A percentile compares a stretch with the other conserved stretches of the same genome.
phyloP scores from a whole-genome alignment of 2,888 invertebrate genomes.

The Ormia ochracea region DNA sequence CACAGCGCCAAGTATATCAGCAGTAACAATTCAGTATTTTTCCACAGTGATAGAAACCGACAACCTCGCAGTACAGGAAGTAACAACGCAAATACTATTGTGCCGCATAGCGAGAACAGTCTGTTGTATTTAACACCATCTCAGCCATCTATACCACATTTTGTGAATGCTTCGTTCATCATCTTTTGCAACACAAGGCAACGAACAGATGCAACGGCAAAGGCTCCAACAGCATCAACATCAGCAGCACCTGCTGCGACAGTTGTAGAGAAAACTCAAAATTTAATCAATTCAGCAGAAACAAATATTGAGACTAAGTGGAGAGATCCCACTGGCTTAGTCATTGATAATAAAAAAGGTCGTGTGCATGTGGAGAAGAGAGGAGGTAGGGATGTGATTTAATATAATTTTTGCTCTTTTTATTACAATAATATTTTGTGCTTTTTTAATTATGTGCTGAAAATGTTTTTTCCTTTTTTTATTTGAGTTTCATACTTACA shows the following conservation, averaged over 20 bases:
- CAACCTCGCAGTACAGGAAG: conserved; percentile 38
- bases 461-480: too few species aligned
- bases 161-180: conserved; percentile 77
- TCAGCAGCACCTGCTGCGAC: conserved; percentile 66
- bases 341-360: conserved; percentile 75
- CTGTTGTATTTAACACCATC: conserved; percentile 69
- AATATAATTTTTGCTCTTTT: background rate
- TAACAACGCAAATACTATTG: conserved; percentile 24
- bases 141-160: conserved; percentile 67
- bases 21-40: conserved; percentile 10
- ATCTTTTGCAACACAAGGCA: conserved; percentile 72
- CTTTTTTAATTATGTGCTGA: background rate
- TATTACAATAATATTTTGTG: background rate
- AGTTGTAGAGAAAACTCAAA: conserved; percentile 47
- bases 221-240: conserved; percentile 65
- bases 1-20: background rate
- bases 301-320: conserved; percentile 73
- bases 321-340: conserved; percentile 74
- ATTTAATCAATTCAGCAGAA: conserved; percentile 69
- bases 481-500: too few species aligned
- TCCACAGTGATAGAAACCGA: conserved; percentile 18
- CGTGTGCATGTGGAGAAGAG: conserved; percentile 77
- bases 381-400: conserved; percentile 68
- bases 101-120: conserved; percentile 32
- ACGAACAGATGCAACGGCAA: conserved; percentile 53